Conservation (phyloP, 2,797 vertebrate species). For the Catostomus latipinnis region DNA sequence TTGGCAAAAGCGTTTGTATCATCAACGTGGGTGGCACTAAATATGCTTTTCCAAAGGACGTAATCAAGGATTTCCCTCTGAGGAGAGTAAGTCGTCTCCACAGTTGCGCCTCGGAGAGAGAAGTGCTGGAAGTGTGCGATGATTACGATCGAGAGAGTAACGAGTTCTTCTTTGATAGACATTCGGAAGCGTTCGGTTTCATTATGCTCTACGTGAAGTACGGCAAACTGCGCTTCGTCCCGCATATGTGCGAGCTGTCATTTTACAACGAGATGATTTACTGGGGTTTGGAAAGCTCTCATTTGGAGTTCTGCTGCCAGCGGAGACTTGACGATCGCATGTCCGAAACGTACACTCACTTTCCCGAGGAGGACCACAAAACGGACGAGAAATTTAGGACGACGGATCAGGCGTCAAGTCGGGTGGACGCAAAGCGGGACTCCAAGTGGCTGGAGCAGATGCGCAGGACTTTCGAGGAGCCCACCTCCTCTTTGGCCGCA, state of each 20-base stretch:
- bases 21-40: conserved; percentile 88
- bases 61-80: conserved; percentile 88
- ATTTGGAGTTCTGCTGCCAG: conserved; percentile 89
- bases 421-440: conserved; percentile 60
- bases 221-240: conserved; percentile 86
- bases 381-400: conserved; percentile 67
- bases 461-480: conserved; percentile 88
- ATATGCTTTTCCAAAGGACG: conserved; percentile 84
- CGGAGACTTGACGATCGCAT: conserved; percentile 88
- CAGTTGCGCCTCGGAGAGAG: conserved; percentile 86
- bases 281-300: conserved; percentile 87
- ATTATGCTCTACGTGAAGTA: conserved; percentile 87
- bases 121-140: conserved; percentile 89
- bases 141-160: conserved; percentile 89
- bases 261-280: conserved; percentile 91
- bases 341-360: conserved; percentile 85
- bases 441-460: conserved; percentile 86
- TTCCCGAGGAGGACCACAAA: conserved; percentile 75
- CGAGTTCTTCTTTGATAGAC: conserved; percentile 90
- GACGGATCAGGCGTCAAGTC: conserved; percentile 47
- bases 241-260: conserved; percentile 89
- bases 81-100: conserved; percentile 86
- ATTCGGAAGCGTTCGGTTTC: conserved; percentile 88
- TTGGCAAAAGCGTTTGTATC: conserved; percentile 70
- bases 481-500: conserved; percentile 86